Percentiles rank a stretch among this genome's conserved stretches.
These are phyloP conservation scores for Anoplius nigerrimus DNA, from an alignment of 2,888 invertebrate species.

Conservation along the genomic window DNA sequence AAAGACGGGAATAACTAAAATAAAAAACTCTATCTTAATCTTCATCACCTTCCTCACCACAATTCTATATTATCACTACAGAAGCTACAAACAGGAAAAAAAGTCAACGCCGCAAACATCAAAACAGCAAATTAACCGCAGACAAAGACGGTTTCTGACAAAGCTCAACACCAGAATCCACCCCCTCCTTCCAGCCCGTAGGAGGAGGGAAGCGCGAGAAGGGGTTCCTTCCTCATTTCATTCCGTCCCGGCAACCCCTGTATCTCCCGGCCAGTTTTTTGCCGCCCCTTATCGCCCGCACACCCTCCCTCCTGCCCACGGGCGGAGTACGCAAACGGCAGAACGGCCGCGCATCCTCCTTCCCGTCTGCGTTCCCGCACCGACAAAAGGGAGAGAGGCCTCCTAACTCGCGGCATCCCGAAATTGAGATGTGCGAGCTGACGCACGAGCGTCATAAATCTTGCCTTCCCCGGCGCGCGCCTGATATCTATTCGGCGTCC, in stretches of 20 bases:
- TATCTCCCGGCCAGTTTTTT: conserved; percentile 25
- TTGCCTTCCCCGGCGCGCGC: conserved; percentile 41
- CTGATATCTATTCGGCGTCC: conserved; percentile 46
- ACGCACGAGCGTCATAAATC: conserved; percentile 57
- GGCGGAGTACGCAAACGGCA: no score
- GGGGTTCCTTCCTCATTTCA: conserved; percentile 29
- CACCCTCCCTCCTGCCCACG: conserved; percentile 10
- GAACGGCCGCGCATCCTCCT: background rate
- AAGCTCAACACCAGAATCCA: no score
- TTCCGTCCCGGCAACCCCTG: conserved; percentile 24
- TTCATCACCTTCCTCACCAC: no score
- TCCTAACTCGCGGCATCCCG: conserved; percentile 56
- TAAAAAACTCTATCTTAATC: no score
- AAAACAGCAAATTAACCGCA: no score
- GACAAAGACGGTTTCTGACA: no score
- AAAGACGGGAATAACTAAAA: no score
- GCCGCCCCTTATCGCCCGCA: conserved; percentile 37
- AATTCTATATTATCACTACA: no score
- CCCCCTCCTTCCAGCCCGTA: no score
- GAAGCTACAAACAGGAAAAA: no score
- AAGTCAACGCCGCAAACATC: no score
- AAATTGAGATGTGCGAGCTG: conserved; percentile 61
- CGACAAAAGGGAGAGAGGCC: conserved; percentile 46
- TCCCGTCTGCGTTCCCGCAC: conserved; percentile 12
- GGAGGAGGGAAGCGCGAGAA: conserved; percentile 8